Base-by-base conservation (phyloP, 2,113 vertebrate genomes). In the Hippocampus abdominalis region DNA sequence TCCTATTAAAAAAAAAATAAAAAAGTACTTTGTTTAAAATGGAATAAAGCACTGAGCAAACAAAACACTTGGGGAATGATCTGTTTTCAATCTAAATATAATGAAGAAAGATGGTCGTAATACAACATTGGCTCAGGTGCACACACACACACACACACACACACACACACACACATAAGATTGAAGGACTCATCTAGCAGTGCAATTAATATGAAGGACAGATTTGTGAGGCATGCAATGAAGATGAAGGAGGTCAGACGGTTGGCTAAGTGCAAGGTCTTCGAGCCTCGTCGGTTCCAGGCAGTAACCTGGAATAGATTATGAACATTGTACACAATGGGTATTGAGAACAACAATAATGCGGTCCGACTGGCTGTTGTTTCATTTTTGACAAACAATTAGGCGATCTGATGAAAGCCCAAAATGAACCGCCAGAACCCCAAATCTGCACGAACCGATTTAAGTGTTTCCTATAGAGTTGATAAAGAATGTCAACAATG, bases 71-170 rank as follows among this genome's bases (percentile, higher is more conserved):
- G 0, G 4, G 15, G 46, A 48, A 48, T 48, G 3, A 48, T 16
- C 2, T 15, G 46, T 48, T 48, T 16, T 48, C 15, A 48, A 7
- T 49, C 46, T 20, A 49, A 49, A 49, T 7, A 25, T 15, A 61
- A 40, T 20, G 5, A 10, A 42, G 39, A 42, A 12, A 23, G 21
- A 42, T 64, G 40, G 20, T 23, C 25, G 18, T 36, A 2, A 15
- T 60, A 60, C 8, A 29, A 60, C 57, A 60, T 59, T 59, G 57
- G 27, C 23, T 36, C 9, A 40, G 23, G 53, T 16, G 18, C 46
- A 48, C 46, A 48, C 13, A 71, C n/a, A 39, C 23, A 49, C 65
- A 60, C 66, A 60, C 53, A 69, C 39, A 56, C 69, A 64, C 36
- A 32, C 61, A 70, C 64, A 44, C 46, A 51, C 2, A 20, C 0